Evolutionary conservation across 2,888 invertebrate species (phyloP).

Genomic region (Agonopterix alstromeriana): DNA sequence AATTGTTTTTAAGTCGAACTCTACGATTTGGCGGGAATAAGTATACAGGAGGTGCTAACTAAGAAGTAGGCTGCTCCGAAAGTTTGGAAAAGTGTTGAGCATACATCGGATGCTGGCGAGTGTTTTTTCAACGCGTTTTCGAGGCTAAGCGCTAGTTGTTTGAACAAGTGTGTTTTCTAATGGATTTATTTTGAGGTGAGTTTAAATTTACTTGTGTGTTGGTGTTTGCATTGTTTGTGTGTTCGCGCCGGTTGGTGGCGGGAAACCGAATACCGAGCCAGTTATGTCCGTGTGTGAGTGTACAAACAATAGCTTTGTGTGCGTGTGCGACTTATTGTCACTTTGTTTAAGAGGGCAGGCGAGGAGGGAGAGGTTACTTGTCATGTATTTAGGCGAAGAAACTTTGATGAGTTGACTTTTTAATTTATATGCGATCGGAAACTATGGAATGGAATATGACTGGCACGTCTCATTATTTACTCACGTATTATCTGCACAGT

Average conservation of each 20-base stretch:
- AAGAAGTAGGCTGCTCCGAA: slow-evolving; percentile 57
- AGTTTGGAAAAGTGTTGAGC: slow-evolving; percentile 68
- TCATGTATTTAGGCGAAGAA: slow-evolving; percentile 74
- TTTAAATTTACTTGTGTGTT: slow-evolving; percentile 76
- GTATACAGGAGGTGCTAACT: slow-evolving; percentile 33
- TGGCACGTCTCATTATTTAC: slow-evolving; percentile 35
- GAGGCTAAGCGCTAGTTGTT: slow-evolving; percentile 77
- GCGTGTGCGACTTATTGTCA: slow-evolving; percentile 70
- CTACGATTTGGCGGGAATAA: slow-evolving; percentile 50
- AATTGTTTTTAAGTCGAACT: slow-evolving; percentile 32
- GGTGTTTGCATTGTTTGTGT: slow-evolving; percentile 76
- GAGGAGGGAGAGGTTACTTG: slow-evolving; percentile 70
- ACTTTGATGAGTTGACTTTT: slow-evolving; percentile 70
- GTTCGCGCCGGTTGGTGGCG: slow-evolving; percentile 69
- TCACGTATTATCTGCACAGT: slow-evolving; percentile 34
- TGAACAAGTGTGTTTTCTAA: slow-evolving; percentile 78
- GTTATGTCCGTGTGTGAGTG: slow-evolving; percentile 56
- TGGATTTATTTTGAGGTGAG: slow-evolving; percentile 78
- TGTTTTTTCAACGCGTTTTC: slow-evolving; percentile 77
- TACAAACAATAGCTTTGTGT: slow-evolving; percentile 57
- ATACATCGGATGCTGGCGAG: slow-evolving; percentile 57
- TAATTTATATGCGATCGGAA: slow-evolving; percentile 50
- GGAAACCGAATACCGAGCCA: slow-evolving; percentile 75
- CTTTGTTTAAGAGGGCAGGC: slow-evolving; percentile 67
- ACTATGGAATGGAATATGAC: neutral